Base-by-base conservation (phyloP, 2,113 vertebrate genomes). In the Antennarius striatus region DNA sequence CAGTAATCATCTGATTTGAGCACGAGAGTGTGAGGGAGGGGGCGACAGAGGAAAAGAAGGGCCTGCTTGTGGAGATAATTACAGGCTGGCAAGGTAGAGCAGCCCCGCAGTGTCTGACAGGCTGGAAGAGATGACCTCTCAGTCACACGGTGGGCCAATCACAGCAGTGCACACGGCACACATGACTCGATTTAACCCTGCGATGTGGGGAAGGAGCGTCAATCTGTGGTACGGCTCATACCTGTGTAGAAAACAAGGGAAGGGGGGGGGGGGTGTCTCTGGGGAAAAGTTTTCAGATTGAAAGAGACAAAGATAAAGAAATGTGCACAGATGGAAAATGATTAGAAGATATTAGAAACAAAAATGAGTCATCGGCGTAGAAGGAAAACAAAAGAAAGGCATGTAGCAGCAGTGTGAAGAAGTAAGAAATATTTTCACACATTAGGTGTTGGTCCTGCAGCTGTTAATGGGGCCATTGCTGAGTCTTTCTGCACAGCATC, bases 1-100 rank as follows among this genome's bases (percentile, higher is more conserved):
- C 82, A 73, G 79, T 81, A 89, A 90, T 90, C 81, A 90, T 88
- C 80, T 10, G 71, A 89, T 89, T 90, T 87, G 73, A 71, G 77
- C 75, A 5, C 60, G 71, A 64, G 65, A 74, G 72, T 5, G 52
- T 3, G n/a, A 71, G 52, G 30, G 36, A 65, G 64, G 61, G 74
- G 67, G 74, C 13, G 54, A 67, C 70, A 62, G 77, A 60, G 50
- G 51, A 54, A 63, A 74, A 65, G 17, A 71, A n/a, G 57, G 65
- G 59, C 51, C 80, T 76, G 75, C 81, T 70, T 76, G 73, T n/a
- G 71, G 63, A 83, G 81, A 70, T 91, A 91, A 91, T 91, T 79
- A 80, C 76, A 78, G 79, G 65, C 75, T 86, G 78, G 70, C 58
- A 47, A 80, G 78, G 71, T 77, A 74, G 64, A 57, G 36, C 7